These are phyloP conservation scores for Calosoma granatense DNA, from an alignment of 1,140 invertebrate species.

Conservation along the genomic window DNA sequence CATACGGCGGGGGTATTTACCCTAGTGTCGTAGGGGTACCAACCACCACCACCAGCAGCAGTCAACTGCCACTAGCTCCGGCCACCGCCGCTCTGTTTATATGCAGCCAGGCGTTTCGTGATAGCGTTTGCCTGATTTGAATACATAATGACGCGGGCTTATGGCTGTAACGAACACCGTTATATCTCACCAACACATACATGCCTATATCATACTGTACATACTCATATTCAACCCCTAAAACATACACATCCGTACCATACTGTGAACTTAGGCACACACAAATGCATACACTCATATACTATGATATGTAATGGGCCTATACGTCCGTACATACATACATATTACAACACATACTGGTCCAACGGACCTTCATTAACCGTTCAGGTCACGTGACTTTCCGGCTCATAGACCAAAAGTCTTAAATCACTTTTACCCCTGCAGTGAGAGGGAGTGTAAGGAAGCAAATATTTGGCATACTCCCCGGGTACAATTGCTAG, in stretches of 20 bases:
- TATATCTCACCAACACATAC: background rate
- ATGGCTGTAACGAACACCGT: conserved; percentile 1
- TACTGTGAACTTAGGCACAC: background rate
- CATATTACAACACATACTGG: too few relatives aligned
- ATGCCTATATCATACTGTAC: too few relatives aligned
- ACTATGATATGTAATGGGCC: too few relatives aligned
- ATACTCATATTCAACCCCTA: too few relatives aligned
- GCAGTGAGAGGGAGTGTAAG: background rate
- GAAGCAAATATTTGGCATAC: conserved; percentile 3
- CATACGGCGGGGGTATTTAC: background rate
- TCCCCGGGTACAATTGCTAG: too few relatives aligned
- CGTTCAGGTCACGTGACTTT: background rate
- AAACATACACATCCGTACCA: background rate
- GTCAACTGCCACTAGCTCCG: too few relatives aligned
- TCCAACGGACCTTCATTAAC: background rate
- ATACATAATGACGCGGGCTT: conserved; percentile 4
- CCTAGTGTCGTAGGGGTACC: background rate
- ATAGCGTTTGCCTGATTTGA: conserved; percentile 6
- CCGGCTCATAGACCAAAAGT: background rate
- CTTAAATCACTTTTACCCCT: conserved; percentile 1
- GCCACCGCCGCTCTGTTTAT: conserved; percentile 4
- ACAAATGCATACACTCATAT: background rate
- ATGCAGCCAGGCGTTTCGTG: conserved; percentile 1
- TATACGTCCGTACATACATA: too few relatives aligned
- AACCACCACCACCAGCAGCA: too few relatives aligned